phyloP scores from a whole-genome alignment of 1,140 invertebrate genomes.

The Drosophila kohkoa region DNA sequence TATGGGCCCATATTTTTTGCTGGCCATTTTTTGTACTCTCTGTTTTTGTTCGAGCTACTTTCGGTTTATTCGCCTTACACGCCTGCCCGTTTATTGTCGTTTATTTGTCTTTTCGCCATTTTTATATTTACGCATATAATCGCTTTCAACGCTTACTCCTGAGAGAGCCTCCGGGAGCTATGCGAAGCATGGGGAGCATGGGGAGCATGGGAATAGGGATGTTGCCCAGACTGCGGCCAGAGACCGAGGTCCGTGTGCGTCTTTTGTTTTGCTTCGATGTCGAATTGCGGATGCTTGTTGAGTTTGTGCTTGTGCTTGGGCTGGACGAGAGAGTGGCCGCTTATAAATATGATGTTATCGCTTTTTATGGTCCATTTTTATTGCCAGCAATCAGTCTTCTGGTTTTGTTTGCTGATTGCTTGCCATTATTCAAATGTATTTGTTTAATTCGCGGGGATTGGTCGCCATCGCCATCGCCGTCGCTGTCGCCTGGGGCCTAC shows the following conservation, averaged over 20 bases:
- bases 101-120: conserved; percentile 83
- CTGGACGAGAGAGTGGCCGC: conserved; percentile 8
- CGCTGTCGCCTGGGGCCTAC: conserved; percentile 39
- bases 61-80: conserved; percentile 48
- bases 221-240: conserved; percentile 20
- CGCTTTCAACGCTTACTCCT: conserved; percentile 78
- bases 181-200: not conserved
- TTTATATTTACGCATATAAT: conserved; percentile 84
- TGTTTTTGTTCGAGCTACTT: conserved; percentile 29
- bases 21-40: conserved; percentile 47
- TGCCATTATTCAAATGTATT: conserved; percentile 82
- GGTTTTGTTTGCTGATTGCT: conserved; percentile 82
- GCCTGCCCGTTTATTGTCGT: conserved; percentile 75
- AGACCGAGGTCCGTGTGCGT: conserved; percentile 22
- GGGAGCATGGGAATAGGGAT: conserved; percentile 2
- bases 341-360: conserved; percentile 84
- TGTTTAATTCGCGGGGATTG: conserved; percentile 75
- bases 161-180: conserved; percentile 35
- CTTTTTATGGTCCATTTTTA: conserved; percentile 83
- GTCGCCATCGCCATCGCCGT: not conserved
- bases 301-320: conserved; percentile 19
- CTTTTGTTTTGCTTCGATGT: conserved; percentile 43
- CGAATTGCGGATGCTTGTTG: conserved; percentile 45
- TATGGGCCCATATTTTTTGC: conserved; percentile 72
- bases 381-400: conserved; percentile 81